Evolutionary conservation across 2,888 invertebrate genomes (phyloP), one percentile per base, ranked within the genome.

Genomic region (Tachina fera): DNA sequence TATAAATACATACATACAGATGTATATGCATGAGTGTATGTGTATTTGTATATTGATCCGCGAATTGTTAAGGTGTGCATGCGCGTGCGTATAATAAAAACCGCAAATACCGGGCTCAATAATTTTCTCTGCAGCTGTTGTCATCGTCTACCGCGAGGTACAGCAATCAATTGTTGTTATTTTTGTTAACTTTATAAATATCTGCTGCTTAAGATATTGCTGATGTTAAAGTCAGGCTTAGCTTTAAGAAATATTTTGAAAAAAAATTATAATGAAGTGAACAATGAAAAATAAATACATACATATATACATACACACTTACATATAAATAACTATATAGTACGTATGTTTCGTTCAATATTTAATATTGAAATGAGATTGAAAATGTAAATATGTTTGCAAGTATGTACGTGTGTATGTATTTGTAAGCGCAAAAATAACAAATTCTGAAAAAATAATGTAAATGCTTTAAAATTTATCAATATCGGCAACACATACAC

Each of bases 61-160:
- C 70, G 70, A 61, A 49, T 75, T 78, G 49, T 76, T 65, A 49
- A 89, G 89, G 89, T 89, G 84, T 83, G 87, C 82, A 79, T 72
- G 86, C 86, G 87, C 72, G 80, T 85, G 78, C 84, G 71, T 72
- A 65, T 76, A 79, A 51, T 74, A 63, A 74, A 83, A 83, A 76
- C 67, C 60, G 61, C 75, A 83, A 83, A 86, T 79, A 85, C 82
- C 75, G 65, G 82, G 75, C 67, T 79, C 79, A 82, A 86, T 75
- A 67, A 68, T 75, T 65, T 78, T 49, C 51, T 78, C 78, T 70
- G 70, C 61, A 70, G 70, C 53, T 67, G 45, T 81, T 74, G 76
- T 74, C 70, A 72, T n/a, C n/a, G n/a, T n/a, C 74, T 51, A 53
- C 41, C 70, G 82, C 65, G 16, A 3, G 75, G 78, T 51, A 60